Conservation (phyloP, 2,113 vertebrate species). For the Pseudorectes ferrugineus region DNA sequence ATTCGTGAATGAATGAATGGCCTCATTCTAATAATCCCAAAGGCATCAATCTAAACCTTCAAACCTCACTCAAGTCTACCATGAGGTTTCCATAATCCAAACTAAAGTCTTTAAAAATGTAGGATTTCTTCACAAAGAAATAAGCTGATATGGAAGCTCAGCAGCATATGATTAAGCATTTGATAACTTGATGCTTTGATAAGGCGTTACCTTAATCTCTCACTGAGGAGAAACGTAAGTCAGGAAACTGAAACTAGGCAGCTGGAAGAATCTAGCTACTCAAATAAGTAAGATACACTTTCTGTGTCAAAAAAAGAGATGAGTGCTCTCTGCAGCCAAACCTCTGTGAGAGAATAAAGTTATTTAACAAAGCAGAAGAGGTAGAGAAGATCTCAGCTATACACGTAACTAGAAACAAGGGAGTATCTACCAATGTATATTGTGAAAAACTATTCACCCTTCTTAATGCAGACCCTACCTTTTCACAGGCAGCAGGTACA, state of each 20-base stretch:
- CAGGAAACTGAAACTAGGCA: neutral
- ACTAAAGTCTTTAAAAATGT: neutral
- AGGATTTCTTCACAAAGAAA: slow-evolving; percentile 1
- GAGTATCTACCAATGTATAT: neutral
- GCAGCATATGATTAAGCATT: neutral
- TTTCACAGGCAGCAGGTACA: neutral
- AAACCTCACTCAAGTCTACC: neutral
- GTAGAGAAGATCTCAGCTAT: neutral
- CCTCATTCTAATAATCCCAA: slow-evolving; percentile 12
- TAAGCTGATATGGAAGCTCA: neutral
- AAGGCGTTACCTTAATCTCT: neutral
- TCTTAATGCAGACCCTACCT: neutral
- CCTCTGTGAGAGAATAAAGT: neutral
- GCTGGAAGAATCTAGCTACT: neutral
- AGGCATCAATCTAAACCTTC: neutral
- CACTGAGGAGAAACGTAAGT: neutral
- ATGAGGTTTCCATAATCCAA: neutral
- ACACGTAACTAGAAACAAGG: neutral
- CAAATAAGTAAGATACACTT: neutral
- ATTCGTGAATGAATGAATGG: neutral
- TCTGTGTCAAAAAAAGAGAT: neutral
- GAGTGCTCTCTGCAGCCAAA: neutral
- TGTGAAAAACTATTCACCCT: neutral
- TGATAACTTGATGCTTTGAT: slow-evolving; percentile 9
- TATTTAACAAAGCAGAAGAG: neutral